Evolutionary conservation across 2,888 invertebrate genomes (phyloP), one percentile per base, ranked within the genome.

Genomic region (Troglohyphantes excavatus): DNA sequence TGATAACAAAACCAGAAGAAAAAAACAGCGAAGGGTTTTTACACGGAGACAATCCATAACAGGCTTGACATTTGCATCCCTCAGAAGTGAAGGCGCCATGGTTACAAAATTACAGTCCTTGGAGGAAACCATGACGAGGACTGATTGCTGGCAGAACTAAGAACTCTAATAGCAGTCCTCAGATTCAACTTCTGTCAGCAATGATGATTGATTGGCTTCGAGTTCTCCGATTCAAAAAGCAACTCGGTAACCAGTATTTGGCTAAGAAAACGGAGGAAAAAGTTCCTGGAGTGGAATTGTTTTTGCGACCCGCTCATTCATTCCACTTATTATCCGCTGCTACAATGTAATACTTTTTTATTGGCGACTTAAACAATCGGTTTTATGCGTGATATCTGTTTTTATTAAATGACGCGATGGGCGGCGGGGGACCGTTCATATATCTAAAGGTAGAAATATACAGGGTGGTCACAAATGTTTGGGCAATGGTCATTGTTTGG

Each of bases 361-460:
- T 82, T 82, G 61, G 70, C n/a, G 59, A 59, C 61, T 63, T 73
- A 67, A 67, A 76, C 82, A 89, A 89, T 89, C 82, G 88, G 88
- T 89, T 89, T 89, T 89, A 89, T 89, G 88, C 88, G 88, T 89
- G 88, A 89, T 89, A 82, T 75, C 75, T 89, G 76, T 82, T 89
- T 89, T 89, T 89, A 82, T 82, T 82, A 89, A 89, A 67, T 70
- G 82, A 70, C 27, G 61, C 68, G 76, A 76, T 89, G 43, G 46
- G 61, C 21, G 65, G 27, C 17, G 33, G 63, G 76, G 88, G 88
- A 39, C 68, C 67, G 26, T 82, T 67, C 81, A 70, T 9, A 29
- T n/a, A 33, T 70, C 27, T 2, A 23, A 23, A 67, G 29, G 46
- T 21, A 19, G 13, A 13, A 73, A 53, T 46, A 23, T 2, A n/a